Conservation (phyloP, 2,113 vertebrate species). For the Tretioscincus oriximinensis region DNA sequence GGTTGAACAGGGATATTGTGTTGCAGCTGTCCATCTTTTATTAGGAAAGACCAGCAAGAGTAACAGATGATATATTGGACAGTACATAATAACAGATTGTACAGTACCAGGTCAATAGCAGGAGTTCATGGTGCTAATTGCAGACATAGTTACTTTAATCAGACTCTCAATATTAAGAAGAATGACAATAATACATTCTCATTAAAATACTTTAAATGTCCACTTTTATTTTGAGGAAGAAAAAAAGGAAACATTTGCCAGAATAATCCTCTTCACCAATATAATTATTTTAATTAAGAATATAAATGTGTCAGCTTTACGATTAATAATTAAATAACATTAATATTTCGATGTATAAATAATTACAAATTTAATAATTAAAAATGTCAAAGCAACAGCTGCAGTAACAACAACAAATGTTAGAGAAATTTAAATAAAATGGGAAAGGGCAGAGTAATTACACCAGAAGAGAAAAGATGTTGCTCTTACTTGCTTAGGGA, state of each 20-base stretch:
- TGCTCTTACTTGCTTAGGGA: no score
- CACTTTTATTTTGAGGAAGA: conserved; percentile 31
- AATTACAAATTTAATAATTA: no score
- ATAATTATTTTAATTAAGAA: background rate
- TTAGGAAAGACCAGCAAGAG: conserved; percentile 69
- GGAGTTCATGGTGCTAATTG: conserved; percentile 74
- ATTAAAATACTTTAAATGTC: conserved; percentile 44
- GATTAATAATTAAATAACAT: background rate
- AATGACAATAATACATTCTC: conserved; percentile 39
- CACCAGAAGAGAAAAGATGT: no score
- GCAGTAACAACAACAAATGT: no score
- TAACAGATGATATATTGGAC: conserved; percentile 80
- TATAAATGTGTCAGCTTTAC: background rate
- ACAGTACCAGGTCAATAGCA: conserved; percentile 70
- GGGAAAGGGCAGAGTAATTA: no score
- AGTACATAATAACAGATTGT: conserved; percentile 77
- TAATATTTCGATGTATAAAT: no score
- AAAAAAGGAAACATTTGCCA: background rate
- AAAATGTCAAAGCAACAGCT: no score
- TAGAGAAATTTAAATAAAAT: no score
- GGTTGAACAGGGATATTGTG: conserved; percentile 78
- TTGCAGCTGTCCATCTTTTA: conserved; percentile 82
- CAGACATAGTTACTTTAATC: conserved; percentile 65
- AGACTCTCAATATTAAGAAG: conserved; percentile 58
- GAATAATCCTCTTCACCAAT: background rate